Evolutionary conservation across 1,140 invertebrate species (phyloP).

Genomic region (Phortica variegata): DNA sequence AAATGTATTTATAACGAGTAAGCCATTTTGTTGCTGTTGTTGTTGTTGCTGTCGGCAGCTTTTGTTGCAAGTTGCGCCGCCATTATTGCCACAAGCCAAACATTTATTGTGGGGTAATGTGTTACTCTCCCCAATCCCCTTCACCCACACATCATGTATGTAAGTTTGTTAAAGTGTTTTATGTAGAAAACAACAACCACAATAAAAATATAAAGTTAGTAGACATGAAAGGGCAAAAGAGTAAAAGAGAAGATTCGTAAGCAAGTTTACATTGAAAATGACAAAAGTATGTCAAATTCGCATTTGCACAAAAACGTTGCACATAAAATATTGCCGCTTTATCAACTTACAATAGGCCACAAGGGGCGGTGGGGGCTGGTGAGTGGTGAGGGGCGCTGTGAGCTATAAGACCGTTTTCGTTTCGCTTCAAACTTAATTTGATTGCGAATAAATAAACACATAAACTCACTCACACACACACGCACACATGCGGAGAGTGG

Average conservation of each 20-base stretch:
- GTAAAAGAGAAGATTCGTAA: not conserved
- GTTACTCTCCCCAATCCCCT: not conserved
- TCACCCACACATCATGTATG: not conserved
- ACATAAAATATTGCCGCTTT: no score
- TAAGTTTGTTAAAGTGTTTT: not conserved
- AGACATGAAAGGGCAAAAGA: no score
- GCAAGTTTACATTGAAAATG: not conserved
- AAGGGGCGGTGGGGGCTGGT: no score
- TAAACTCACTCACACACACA: conserved; percentile 24
- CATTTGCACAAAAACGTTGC: not conserved
- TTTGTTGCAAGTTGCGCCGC: not conserved
- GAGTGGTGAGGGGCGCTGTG: no score
- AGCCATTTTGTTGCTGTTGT: not conserved
- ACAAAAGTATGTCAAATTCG: not conserved
- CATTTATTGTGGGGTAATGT: not conserved
- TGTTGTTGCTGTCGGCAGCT: no score
- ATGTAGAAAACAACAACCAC: no score
- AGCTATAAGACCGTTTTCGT: not conserved
- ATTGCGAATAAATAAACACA: conserved; percentile 51
- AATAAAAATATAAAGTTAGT: no score
- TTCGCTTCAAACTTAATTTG: conserved; percentile 47
- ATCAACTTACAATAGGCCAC: no score
- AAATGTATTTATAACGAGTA: conserved; percentile 2
- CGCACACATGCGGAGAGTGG: no score
- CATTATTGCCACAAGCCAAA: not conserved